phyloP scores from a whole-genome alignment of 2,888 invertebrate species.

The Metopia argyrocephala region DNA sequence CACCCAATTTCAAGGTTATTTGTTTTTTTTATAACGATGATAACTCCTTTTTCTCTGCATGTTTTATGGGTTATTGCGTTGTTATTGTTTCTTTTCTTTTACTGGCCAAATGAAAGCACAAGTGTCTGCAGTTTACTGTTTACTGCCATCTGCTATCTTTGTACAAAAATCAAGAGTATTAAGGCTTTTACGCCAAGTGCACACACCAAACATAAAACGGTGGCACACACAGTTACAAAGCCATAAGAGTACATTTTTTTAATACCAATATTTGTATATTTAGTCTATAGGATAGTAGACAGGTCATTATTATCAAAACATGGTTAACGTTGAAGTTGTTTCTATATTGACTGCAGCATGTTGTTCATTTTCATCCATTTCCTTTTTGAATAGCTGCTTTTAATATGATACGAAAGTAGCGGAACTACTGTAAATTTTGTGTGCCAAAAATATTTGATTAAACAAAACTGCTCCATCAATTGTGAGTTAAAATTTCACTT shows the following conservation, averaged over 20 bases:
- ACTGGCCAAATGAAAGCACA: background rate
- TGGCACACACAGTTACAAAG: too few species aligned
- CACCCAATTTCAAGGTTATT: slow-evolving; percentile 50
- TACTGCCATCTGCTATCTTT: background rate
- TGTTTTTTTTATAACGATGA: slow-evolving; percentile 19
- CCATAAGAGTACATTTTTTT: too few species aligned
- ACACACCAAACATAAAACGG: background rate
- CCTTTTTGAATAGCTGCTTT: background rate
- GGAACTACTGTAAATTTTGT: background rate
- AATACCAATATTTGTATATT: too few species aligned
- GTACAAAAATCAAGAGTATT: background rate
- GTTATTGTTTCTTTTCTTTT: slow-evolving; percentile 23
- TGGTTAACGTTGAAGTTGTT: too few species aligned
- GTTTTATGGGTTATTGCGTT: slow-evolving; percentile 7
- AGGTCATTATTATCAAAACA: background rate
- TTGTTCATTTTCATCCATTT: background rate
- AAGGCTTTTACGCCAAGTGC: background rate
- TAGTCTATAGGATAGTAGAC: too few species aligned
- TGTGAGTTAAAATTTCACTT: background rate
- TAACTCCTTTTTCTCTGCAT: background rate
- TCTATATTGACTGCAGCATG: background rate
- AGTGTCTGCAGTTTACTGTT: background rate
- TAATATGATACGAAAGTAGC: too few species aligned
- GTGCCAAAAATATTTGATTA: background rate
- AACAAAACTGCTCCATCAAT: background rate